Base-by-base conservation (phyloP, 2,888 invertebrate species). In the Drosophila mettleri region DNA sequence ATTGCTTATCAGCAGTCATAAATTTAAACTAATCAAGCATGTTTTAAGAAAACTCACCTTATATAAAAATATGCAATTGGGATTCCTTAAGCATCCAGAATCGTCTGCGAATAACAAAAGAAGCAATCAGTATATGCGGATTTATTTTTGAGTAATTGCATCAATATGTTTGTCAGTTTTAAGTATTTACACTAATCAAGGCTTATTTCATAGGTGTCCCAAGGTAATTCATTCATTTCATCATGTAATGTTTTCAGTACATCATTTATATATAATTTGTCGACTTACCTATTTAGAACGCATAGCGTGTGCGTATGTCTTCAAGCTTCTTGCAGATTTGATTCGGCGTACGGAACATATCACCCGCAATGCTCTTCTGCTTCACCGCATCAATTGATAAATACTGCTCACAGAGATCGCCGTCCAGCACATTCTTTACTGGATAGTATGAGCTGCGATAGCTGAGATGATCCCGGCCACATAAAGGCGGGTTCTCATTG, bases 251-350 rank as follows among this genome's bases (percentile, higher is more conserved):
- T 1, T 16, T 27, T 10, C 1, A 1, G 6, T 12, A 1, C 10
- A 3, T 12, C 22, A n/a, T 8, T n/a, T 2, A 8, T 2, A 31
- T 2, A 12, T 9, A 5, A 31, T 31, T 2, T 9, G 9, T 2
- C 0, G 24, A 29, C 85, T 65, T 48, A 83, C 86, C 76, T 75
- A 86, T 97, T 89, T 97, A 99, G 94, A 99, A 99, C 8, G 99
- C 99, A 91, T 98, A 99, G 93, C 99, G 95, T 39, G 99, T 99
- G 92, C 99, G 94, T 86, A 99, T 98, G 92, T 99, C 99, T 94
- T 99, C 99, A 57, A 99, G 94, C 92, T 99, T 99, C 93, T 99
- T 99, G 8, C 98, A 98, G 9, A 99, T 98, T 93, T 99, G 99
- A 59, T 97, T 98, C 0, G 99, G 96, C 0, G 97, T 98, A 88